Base-by-base conservation (phyloP, 2,888 invertebrate genomes). In the Aethes cnicana region DNA sequence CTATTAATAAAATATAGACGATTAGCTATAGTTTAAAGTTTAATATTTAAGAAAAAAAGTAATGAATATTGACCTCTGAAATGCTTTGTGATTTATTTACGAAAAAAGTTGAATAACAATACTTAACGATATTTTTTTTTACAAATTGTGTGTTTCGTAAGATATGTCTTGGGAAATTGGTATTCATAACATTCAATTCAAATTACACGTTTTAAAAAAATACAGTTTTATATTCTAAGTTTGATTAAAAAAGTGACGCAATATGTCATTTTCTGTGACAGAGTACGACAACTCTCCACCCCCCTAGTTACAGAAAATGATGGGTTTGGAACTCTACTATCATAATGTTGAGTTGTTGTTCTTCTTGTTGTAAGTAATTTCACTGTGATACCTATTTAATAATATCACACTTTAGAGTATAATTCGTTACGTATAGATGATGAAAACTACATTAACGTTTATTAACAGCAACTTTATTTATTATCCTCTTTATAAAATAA, bases 251-350 rank as follows among this genome's bases (percentile, higher is more conserved):
- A 36, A n/a, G 9, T 43, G 30, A 36, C 47, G 39, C 32, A 49
- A 41, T 25, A 25, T 55, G 36, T 47, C 11, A 50, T 47, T 55
- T 50, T 11, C 26, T 23, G 23, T 47, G 41, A 50, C 37, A 47
- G 21, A 44, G 37, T 37, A 25, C 37, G 50, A 52, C 50, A 52
- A 17, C 14, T 16, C 25, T 8, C 26, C 52, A 17, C 20, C 52
- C 52, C 32, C 25, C 25, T 0, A 20, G 39, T 37, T 52, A 26
- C 20, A 20, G 32, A 39, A 39, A 52, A 39, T 52, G 32, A 46
- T 52, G 39, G 44, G 39, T 32, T 23, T 3, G 20, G 9, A 26
- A 20, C 11, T 9, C 30, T 39, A 46, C 4, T 32, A 25, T 9
- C 5, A 43, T 9, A 16, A 25, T 7, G 9, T n/a, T 18, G 1